These are phyloP conservation scores for Hartigia nigra DNA, from an alignment of 2,888 invertebrate genomes.

Conservation along the genomic window DNA sequence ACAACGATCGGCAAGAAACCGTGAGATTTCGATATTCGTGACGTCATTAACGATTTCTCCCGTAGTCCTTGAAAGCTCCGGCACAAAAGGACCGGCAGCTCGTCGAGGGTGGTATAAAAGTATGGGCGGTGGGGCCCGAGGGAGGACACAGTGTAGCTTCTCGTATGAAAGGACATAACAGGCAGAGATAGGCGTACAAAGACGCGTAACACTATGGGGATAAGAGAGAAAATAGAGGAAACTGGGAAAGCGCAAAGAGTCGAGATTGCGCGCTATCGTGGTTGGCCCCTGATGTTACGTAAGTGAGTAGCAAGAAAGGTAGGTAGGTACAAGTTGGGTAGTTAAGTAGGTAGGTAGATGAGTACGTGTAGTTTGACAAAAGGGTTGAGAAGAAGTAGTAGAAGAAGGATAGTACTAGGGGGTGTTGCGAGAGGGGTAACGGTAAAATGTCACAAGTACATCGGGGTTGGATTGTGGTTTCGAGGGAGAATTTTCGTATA, in stretches of 20 bases:
- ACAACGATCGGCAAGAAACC: background rate
- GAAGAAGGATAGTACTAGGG: background rate
- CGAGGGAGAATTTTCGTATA: background rate
- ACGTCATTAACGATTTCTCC: background rate
- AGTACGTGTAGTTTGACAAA: background rate
- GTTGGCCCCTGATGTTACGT: background rate
- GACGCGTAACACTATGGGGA: constrained; percentile 8
- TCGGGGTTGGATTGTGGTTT: background rate
- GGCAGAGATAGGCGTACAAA: constrained; percentile 21
- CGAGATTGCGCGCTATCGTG: background rate
- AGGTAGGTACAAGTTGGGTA: background rate
- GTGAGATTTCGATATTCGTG: background rate
- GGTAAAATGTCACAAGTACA: background rate
- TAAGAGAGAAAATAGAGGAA: constrained; percentile 15
- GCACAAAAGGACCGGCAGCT: background rate
- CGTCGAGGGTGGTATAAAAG: background rate
- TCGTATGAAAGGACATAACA: constrained; percentile 20
- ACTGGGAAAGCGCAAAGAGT: background rate
- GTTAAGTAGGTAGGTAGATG: background rate
- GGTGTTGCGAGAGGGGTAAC: background rate
- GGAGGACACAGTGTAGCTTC: background rate
- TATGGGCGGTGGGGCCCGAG: background rate
- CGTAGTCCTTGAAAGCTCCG: background rate
- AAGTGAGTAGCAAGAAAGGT: background rate
- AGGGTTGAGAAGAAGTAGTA: background rate